Conservation (phyloP, 2,888 invertebrate genomes). For the Sepioteuthis lessoniana region DNA sequence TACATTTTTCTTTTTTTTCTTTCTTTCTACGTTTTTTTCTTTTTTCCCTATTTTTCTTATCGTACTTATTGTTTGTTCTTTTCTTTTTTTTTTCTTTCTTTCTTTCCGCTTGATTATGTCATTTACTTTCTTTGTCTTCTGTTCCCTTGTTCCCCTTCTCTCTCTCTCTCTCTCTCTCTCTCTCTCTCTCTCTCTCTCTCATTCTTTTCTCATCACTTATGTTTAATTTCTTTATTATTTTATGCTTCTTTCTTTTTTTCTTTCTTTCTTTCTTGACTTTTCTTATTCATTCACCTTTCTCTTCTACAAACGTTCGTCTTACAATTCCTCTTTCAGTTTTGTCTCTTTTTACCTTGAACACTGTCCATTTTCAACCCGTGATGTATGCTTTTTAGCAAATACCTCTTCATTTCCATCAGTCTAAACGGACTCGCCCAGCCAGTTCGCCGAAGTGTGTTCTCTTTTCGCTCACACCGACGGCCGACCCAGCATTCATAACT, state of each 20-base stretch:
- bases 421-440: background rate
- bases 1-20: background rate
- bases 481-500: background rate
- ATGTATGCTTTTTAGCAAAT: background rate
- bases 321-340: background rate
- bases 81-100: background rate
- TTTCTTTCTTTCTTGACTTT: background rate
- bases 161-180: too few species aligned
- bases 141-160: too few species aligned
- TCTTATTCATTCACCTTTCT: background rate
- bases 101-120: too few species aligned
- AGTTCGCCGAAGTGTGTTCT: background rate
- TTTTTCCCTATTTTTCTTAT: background rate
- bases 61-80: background rate
- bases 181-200: too few species aligned
- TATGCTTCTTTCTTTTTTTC: background rate
- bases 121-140: too few species aligned
- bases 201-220: too few species aligned
- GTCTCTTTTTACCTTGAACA: background rate
- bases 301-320: background rate
- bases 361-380: background rate
- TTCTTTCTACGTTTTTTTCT: background rate
- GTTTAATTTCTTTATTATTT: too few species aligned
- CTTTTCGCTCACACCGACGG: background rate
- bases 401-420: background rate